A percentile compares a stretch with the other conserved stretches of the same genome.
These are phyloP conservation scores for Achatina immaculata DNA, from an alignment of 1,140 invertebrate species.

Conservation along the genomic window DNA sequence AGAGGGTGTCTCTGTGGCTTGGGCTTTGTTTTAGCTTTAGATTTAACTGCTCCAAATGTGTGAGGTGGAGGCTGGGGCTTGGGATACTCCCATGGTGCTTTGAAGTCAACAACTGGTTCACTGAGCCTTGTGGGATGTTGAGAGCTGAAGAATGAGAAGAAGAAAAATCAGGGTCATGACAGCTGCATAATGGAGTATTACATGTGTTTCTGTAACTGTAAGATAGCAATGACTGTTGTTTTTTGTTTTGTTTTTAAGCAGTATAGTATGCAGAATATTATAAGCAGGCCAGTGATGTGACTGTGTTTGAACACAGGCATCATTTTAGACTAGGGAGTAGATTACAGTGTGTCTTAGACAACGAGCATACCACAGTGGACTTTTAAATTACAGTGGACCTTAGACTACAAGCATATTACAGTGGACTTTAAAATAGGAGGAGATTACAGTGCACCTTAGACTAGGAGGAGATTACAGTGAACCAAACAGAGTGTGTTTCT, in stretches of 20 bases:
- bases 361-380: too few species aligned
- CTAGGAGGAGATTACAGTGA: too few species aligned
- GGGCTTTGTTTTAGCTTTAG: neutral
- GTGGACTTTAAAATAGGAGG: too few species aligned
- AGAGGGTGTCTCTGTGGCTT: conserved; percentile 12
- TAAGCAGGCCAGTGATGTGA: neutral
- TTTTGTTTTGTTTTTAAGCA: neutral
- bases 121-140: conserved; percentile 9
- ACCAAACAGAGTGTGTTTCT: too few species aligned
- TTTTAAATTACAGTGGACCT: too few species aligned
- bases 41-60: neutral
- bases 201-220: neutral
- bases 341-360: too few species aligned
- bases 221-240: neutral
- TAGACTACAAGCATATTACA: too few species aligned
- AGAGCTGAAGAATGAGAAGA: conserved; percentile 20
- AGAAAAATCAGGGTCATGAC: neutral
- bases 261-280: neutral
- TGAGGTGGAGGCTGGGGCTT: conserved; percentile 11
- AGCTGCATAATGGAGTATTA: neutral
- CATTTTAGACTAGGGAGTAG: too few species aligned
- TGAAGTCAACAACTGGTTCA: conserved; percentile 5
- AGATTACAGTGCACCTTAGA: too few species aligned
- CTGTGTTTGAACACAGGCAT: neutral
- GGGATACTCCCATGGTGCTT: conserved; percentile 38